Evolutionary conservation across 2,888 invertebrate genomes (phyloP), one percentile per base, ranked within the genome.

Genomic region (Rhamnusium bicolor): DNA sequence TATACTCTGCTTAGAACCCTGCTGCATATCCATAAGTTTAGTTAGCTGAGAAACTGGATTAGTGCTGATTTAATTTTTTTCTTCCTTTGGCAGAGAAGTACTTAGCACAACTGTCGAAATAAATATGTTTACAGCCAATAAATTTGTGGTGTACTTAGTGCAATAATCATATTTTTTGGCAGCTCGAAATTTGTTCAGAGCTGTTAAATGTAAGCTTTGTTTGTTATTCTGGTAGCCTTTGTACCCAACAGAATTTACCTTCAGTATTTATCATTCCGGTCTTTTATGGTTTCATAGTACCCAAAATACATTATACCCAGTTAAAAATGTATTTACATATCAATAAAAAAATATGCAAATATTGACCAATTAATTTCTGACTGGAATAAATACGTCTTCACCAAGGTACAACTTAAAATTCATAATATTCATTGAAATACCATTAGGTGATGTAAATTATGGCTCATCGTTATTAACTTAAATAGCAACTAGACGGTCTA

Each of bases 401-500:
- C 40, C 40, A 40, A n/a, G n/a, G n/a, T 1, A 40, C n/a, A 40
- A 40, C 40, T 40, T 40, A 2, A 40, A 4, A n/a, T 40, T 40
- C 32, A 32, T 10, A 10, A 40, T 40, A 40, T 32, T 32, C 2
- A 32, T 40, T 40, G 40, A 40, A 40, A 40, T 40, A n/a, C 8
- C 10, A 29, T n/a, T 56, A 56, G 56, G 29, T 21, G 29, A 56
- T 56, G 16, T 56, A 29, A 58, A 24, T 16, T 18, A 24, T 21
- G 10, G 32, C 58, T 54, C 24, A 32, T 16, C 58, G 16, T 32
- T 16, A 29, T 32, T 16, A 29, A 58, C 29, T 27, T 32, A 58
- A 58, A 32, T 58, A 58, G 16, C n/a, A 16, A 58, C 58, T 58
- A 58, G 29, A 32, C 32, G 29, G n/a, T 58, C 32, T 58, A 58